These are phyloP conservation scores for Lysandra coridon DNA, from an alignment of 2,888 invertebrate genomes.

Conservation along the genomic window DNA sequence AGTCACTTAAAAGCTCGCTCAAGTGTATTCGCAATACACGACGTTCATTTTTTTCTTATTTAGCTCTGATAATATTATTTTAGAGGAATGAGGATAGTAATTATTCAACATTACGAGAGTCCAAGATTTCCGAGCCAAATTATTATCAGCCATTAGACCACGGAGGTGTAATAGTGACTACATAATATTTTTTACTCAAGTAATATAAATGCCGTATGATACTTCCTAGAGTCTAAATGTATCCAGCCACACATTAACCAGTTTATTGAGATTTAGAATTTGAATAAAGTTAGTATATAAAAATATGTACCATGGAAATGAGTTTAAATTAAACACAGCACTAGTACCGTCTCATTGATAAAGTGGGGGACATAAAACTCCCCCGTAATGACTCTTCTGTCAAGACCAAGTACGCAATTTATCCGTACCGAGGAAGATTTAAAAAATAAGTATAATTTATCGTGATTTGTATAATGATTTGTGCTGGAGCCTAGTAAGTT, in stretches of 20 bases:
- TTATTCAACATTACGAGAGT: too few relatives aligned
- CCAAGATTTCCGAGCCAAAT: too few relatives aligned
- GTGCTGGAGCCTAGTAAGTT: background rate
- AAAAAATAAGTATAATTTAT: slow-evolving; percentile 32
- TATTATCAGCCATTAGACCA: background rate
- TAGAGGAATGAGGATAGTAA: too few relatives aligned
- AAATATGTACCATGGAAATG: slow-evolving; percentile 19
- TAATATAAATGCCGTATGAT: too few relatives aligned
- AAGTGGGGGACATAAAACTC: slow-evolving; percentile 65
- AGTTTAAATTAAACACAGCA: background rate
- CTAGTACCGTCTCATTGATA: slow-evolving; percentile 54
- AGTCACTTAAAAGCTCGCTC: too few relatives aligned
- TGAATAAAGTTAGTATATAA: background rate
- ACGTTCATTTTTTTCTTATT: too few relatives aligned
- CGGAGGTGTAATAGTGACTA: background rate
- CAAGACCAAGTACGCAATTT: slow-evolving; percentile 66
- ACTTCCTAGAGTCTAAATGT: background rate
- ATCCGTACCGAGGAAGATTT: slow-evolving; percentile 45
- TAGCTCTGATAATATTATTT: too few relatives aligned
- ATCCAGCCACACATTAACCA: background rate
- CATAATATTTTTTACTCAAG: too few relatives aligned
- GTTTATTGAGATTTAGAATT: background rate
- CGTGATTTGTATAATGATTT: slow-evolving; percentile 22
- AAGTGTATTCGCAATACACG: too few relatives aligned
- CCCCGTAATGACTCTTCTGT: slow-evolving; percentile 66